phyloP scores from a whole-genome alignment of 2,797 vertebrate species.

The Malurus leucopterus region DNA sequence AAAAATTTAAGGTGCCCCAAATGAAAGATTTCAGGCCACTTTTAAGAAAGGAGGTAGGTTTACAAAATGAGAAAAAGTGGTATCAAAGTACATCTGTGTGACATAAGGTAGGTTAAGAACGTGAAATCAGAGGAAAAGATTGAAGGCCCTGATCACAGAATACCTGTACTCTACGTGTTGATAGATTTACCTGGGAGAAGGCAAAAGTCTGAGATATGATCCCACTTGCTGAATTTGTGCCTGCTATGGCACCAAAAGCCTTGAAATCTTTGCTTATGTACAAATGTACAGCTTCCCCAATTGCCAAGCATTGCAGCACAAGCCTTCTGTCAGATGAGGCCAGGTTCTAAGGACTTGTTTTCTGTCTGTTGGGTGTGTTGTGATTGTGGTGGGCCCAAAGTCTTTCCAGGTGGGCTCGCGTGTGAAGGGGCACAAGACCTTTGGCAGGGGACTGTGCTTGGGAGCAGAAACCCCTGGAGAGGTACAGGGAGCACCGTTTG shows the following conservation, averaged over 20 bases:
- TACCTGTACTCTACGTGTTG: not conserved
- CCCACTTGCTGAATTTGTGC: not conserved
- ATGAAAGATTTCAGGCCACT: not conserved
- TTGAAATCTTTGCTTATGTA: not conserved
- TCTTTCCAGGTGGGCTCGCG: not conserved
- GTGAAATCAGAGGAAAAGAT: not conserved
- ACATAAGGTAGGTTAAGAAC: not conserved
- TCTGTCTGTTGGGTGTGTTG: fast-evolving
- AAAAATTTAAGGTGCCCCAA: not conserved
- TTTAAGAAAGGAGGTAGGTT: not conserved
- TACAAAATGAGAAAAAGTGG: not conserved
- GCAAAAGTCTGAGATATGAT: fast-evolving
- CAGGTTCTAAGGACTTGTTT: fast-evolving
- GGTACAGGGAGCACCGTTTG: not conserved
- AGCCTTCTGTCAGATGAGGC: not conserved
- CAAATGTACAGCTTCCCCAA: not conserved
- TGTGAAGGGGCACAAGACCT: fast-evolving
- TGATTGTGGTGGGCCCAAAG: not conserved
- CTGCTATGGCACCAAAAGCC: not conserved
- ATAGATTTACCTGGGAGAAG: not conserved
- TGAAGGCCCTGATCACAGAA: not conserved
- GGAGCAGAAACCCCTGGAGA: not conserved
- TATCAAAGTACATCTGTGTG: not conserved
- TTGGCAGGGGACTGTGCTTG: not conserved
- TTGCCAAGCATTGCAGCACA: not conserved